phyloP scores from a whole-genome alignment of 2,888 invertebrate genomes.

The Athalia cordata region DNA sequence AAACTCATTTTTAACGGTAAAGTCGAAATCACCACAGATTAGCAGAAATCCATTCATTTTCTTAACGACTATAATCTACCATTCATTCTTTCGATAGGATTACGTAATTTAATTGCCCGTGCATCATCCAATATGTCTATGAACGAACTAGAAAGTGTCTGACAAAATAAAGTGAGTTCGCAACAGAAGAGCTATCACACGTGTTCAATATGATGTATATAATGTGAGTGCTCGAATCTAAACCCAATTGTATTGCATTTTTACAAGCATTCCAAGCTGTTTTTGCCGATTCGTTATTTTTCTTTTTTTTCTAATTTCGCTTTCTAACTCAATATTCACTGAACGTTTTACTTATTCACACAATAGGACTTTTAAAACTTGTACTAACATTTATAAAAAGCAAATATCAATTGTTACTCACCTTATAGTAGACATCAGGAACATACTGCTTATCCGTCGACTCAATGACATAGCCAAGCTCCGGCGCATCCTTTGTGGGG shows the following conservation, averaged over 20 bases:
- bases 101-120: conserved; percentile 13
- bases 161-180: conserved; percentile 29
- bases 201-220: neutral
- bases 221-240: neutral
- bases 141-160: neutral
- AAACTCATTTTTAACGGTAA: neutral
- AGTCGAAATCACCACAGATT: neutral
- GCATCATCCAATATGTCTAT: conserved; percentile 22
- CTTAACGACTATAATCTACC: neutral
- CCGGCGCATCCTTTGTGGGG: conserved; percentile 97
- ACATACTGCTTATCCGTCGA: conserved; percentile 96
- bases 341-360: too few species aligned
- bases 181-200: neutral
- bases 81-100: neutral
- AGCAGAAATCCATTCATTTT: neutral
- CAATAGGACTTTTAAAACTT: too few species aligned
- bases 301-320: too few species aligned
- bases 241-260: too few species aligned
- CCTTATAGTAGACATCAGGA: conserved; percentile 99
- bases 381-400: neutral
- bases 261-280: too few species aligned
- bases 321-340: too few species aligned
- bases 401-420: conserved; percentile 72
- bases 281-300: too few species aligned
- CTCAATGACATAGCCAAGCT: conserved; percentile 96